Evolutionary conservation across 2,797 vertebrate genomes (phyloP), one percentile per base, ranked within the genome.

Genomic region (Australoheros facetus): DNA sequence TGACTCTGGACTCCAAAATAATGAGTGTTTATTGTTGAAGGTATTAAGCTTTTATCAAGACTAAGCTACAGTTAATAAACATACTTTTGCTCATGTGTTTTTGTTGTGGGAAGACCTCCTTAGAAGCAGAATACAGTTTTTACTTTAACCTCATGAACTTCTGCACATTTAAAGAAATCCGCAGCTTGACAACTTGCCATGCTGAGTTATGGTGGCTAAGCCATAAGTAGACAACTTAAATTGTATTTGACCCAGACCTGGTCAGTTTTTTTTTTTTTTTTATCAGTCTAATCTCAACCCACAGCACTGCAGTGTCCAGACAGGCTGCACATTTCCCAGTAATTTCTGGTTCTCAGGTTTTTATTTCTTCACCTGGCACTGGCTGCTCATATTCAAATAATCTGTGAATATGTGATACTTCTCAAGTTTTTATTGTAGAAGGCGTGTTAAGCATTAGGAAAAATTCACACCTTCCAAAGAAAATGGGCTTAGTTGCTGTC

Each of bases 361-460:
- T 39, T 60, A 62, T 92, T 92, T 88, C 82, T 56, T 73, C 85
- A 84, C 79, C 83, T 85, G 86, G 76, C 82, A 77, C 73, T 23
- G 12, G n/a, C 13, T 45, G 79, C 78, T 72, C 5, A 23, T 66
- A 75, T 78, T 89, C 28, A 78, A 82, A 75, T 79, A 77, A 79
- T 83, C 75, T 82, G 77, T 66, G 81, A 84, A 81, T 72, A 56
- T 23, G 37, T 70, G 39, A 76, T 73, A 75, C 91, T 73, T 71
- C 53, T 39, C 2, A 21, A 60, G 60, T 39, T 80, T 51, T 89
- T 73, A 91, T 90, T 84, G 71, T 84, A 89, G 55, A 54, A 76
- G 90, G 83, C 88, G 81, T 66, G 51, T 82, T 80, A 90, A 88
- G 57, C 19, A 13, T 83, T 90, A 83, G 72, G 87, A 88, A 90